phyloP scores from a whole-genome alignment of 2,797 vertebrate species.

The Helarctos malayanus region DNA sequence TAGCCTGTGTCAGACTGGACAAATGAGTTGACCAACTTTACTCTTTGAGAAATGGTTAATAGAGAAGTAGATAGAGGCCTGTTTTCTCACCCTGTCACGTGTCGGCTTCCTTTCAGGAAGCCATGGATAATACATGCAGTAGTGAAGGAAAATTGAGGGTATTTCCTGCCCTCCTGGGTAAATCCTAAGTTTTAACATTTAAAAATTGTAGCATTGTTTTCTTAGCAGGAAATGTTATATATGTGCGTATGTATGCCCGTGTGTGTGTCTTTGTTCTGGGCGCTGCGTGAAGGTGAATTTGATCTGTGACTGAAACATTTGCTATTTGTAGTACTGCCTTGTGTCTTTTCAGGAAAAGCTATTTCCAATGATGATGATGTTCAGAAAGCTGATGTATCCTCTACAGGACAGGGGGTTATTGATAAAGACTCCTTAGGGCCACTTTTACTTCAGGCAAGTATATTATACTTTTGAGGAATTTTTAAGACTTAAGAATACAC shows the following conservation, averaged over 20 bases:
- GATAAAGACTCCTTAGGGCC: conserved; percentile 99
- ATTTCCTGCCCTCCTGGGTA: not conserved
- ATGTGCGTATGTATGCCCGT: not conserved
- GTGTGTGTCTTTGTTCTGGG: not conserved
- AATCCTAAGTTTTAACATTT: not conserved
- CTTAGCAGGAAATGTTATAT: not conserved
- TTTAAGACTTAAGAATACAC: conserved; percentile 25
- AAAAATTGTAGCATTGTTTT: not conserved
- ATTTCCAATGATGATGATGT: conserved; percentile 97
- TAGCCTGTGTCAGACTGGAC: not conserved
- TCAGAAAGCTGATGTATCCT: conserved; percentile 99
- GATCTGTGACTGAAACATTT: not conserved
- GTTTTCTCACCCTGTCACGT: not conserved
- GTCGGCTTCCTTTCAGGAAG: conserved; percentile 5
- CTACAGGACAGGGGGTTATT: conserved; percentile 98
- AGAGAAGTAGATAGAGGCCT: not conserved
- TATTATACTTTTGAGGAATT: conserved; percentile 24
- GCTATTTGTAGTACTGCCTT: conserved; percentile 54
- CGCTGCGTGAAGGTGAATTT: not conserved
- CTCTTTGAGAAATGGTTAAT: not conserved
- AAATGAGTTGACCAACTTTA: not conserved
- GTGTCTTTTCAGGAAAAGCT: conserved; percentile 93
- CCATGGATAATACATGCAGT: not conserved
- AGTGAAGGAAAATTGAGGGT: not conserved
- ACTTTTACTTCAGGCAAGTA: conserved; percentile 96